A percentile compares a stretch with the other conserved stretches of the same genome.
phyloP scores from a whole-genome alignment of 2,113 vertebrate species.

The Sisor rabdophorus region DNA sequence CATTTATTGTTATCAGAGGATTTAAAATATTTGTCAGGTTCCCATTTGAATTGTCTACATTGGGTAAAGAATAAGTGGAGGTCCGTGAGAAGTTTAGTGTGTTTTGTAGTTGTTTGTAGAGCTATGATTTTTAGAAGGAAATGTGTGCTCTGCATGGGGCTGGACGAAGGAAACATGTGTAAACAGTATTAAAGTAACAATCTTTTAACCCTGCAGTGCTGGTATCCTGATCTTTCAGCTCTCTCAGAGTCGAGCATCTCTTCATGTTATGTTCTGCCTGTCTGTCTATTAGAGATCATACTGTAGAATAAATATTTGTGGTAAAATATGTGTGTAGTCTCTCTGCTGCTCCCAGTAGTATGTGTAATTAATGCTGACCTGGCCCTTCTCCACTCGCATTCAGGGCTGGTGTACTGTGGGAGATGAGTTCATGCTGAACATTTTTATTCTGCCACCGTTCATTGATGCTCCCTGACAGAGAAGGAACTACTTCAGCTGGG shows the following conservation, averaged over 20 bases:
- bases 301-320: constrained; percentile 66
- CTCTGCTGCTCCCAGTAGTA: constrained; percentile 47
- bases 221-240: constrained; percentile 29
- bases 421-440: constrained; percentile 44
- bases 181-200: constrained; percentile 27
- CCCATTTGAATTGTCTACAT: background rate
- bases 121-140: background rate
- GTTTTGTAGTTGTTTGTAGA: background rate
- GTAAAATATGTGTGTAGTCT: constrained; percentile 53
- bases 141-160: constrained; percentile 31
- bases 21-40: background rate
- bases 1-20: background rate
- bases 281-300: constrained; percentile 57
- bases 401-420: constrained; percentile 38
- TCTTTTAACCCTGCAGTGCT: constrained; percentile 25
- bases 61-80: background rate
- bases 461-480: constrained; percentile 35
- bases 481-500: constrained; percentile 27
- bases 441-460: constrained; percentile 35
- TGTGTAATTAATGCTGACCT: constrained; percentile 61
- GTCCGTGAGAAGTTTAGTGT: background rate
- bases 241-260: constrained; percentile 30
- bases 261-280: constrained; percentile 46
- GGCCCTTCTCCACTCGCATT: constrained; percentile 38
- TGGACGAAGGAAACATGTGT: constrained; percentile 55